A percentile compares a stretch with the other conserved stretches of the same genome.
Conservation (phyloP, 2,113 vertebrate genomes). For the Hyaena hyaena region DNA sequence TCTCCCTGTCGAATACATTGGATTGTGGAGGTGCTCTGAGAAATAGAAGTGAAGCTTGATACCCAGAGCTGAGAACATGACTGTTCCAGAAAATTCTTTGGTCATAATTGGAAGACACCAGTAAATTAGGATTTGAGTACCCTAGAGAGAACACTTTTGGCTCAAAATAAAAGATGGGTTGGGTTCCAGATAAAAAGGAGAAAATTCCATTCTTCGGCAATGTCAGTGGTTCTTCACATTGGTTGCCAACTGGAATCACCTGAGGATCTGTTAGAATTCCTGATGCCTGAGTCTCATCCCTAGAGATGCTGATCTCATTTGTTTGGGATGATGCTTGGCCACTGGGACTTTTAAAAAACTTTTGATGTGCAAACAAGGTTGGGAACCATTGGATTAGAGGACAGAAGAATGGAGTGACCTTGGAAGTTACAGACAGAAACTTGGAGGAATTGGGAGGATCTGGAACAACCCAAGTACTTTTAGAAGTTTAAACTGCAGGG, state of each 20-base stretch:
- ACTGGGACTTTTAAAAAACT: not conserved
- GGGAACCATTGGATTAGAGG: not conserved
- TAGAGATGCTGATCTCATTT: not conserved
- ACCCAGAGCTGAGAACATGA: not conserved
- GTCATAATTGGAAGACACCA: not conserved
- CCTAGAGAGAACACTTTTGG: not conserved
- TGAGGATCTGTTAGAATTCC: not conserved
- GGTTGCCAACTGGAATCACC: not conserved
- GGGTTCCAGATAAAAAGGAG: not conserved
- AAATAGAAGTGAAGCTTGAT: not conserved
- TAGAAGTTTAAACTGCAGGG: not conserved
- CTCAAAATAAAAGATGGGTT: not conserved
- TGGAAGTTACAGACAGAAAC: not conserved
- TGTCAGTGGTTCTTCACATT: not conserved
- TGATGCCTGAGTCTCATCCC: not conserved
- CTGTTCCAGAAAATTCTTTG: constrained; percentile 16
- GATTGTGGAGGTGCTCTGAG: not conserved
- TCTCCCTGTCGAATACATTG: too few relatives aligned
- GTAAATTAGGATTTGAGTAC: not conserved
- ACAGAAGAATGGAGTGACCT: not conserved
- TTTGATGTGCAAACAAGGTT: not conserved
- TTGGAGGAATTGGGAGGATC: not conserved
- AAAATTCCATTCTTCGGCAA: not conserved
- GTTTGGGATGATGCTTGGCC: not conserved
- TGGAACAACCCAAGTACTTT: not conserved